A percentile compares a stretch with the other conserved stretches of the same genome.
Evolutionary conservation across 2,113 vertebrate species (phyloP).

Genomic region (Leptodactylus fuscus): DNA sequence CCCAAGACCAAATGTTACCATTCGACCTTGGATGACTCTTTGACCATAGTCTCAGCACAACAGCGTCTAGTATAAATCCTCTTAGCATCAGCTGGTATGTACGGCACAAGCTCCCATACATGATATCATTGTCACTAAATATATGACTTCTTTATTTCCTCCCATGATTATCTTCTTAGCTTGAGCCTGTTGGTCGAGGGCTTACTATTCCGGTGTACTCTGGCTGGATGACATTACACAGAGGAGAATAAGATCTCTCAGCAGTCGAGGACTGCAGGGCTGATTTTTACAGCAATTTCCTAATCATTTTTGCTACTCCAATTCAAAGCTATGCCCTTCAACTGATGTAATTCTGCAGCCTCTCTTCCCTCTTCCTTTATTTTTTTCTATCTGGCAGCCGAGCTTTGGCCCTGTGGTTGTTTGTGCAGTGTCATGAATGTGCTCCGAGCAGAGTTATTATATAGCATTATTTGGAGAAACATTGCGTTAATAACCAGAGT

Average conservation of each 20-base stretch:
- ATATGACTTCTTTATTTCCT: slow-evolving; percentile 46
- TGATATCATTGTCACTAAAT: slow-evolving; percentile 52
- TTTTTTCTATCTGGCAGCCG: slow-evolving; percentile 50
- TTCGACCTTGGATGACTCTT: slow-evolving; percentile 19
- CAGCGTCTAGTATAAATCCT: slow-evolving; percentile 41
- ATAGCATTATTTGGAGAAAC: slow-evolving; percentile 85
- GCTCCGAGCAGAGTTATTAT: slow-evolving; percentile 80
- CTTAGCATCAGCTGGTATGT: slow-evolving; percentile 25
- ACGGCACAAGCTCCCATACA: slow-evolving; percentile 5
- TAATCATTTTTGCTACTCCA: slow-evolving; percentile 61
- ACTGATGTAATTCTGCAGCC: slow-evolving; percentile 65
- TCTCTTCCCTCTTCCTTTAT: slow-evolving; percentile 31
- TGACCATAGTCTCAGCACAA: neutral
- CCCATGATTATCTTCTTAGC: slow-evolving; percentile 48
- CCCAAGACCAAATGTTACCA: neutral
- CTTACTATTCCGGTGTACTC: slow-evolving; percentile 42
- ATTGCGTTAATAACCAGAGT: slow-evolving; percentile 87
- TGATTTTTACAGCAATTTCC: slow-evolving; percentile 62
- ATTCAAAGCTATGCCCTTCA: slow-evolving; percentile 68
- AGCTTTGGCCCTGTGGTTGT: slow-evolving; percentile 70
- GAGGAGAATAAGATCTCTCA: slow-evolving; percentile 47
- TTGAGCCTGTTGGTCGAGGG: slow-evolving; percentile 35
- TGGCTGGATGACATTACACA: slow-evolving; percentile 53
- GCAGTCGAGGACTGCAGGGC: slow-evolving; percentile 46
- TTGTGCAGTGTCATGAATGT: slow-evolving; percentile 75